Evolutionary conservation across 1,140 invertebrate genomes (phyloP).

Genomic region (Cepaea nemoralis): DNA sequence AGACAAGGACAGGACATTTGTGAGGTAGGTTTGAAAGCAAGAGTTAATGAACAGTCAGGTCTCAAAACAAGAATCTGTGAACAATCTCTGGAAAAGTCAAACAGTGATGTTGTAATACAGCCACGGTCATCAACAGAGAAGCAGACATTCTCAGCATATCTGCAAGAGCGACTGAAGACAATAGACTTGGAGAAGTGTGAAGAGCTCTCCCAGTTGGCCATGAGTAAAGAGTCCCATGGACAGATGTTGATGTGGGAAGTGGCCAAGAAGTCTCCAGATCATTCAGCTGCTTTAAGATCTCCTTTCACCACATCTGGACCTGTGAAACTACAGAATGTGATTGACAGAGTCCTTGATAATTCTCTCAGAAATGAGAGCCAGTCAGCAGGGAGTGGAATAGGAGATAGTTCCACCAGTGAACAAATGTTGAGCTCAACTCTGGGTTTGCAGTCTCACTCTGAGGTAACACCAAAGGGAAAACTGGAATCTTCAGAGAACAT

Average conservation of each 20-base stretch:
- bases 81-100: neutral
- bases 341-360: slow-evolving; percentile 60
- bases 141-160: neutral
- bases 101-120: neutral
- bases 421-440: neutral
- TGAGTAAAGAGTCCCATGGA: neutral
- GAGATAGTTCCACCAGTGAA: slow-evolving; percentile 1
- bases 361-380: slow-evolving; percentile 42
- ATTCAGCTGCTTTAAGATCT: neutral
- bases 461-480: neutral
- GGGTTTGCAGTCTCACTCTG: too few relatives aligned
- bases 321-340: slow-evolving; percentile 54
- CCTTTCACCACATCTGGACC: neutral
- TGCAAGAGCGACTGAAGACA: slow-evolving; percentile 22
- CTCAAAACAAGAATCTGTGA: neutral
- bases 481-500: neutral
- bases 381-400: slow-evolving; percentile 5
- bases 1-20: too few relatives aligned
- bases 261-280: neutral
- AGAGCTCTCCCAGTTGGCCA: neutral
- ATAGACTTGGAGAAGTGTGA: neutral
- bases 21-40: too few relatives aligned
- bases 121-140: neutral
- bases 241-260: slow-evolving; percentile 10
- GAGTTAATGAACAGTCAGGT: too few relatives aligned